A percentile compares a stretch with the other conserved stretches of the same genome.
Conservation (phyloP, 2,888 invertebrate species). For the Sepiola atlantica region DNA sequence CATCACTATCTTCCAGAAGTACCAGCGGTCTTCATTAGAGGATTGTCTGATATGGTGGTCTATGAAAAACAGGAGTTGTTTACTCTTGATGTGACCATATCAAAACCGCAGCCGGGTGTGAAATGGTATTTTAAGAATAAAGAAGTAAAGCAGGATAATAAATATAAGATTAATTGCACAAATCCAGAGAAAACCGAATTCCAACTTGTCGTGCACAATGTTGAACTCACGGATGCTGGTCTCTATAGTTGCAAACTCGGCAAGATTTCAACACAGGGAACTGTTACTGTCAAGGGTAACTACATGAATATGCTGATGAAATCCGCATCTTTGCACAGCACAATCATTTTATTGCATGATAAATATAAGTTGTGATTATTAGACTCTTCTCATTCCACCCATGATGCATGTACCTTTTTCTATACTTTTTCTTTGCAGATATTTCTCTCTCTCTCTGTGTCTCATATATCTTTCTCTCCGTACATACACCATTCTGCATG, state of each 20-base stretch:
- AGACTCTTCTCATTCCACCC: neutral
- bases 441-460: neutral
- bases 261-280: slow-evolving; percentile 48
- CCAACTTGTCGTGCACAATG: slow-evolving; percentile 45
- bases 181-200: slow-evolving; percentile 41
- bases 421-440: slow-evolving; percentile 2
- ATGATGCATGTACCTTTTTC: neutral
- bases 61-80: slow-evolving; percentile 51
- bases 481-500: neutral
- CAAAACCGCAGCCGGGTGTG: slow-evolving; percentile 48
- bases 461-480: neutral
- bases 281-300: slow-evolving; percentile 53
- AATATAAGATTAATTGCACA: slow-evolving; percentile 49
- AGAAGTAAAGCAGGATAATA: slow-evolving; percentile 47
- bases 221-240: slow-evolving; percentile 45
- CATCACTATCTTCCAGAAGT: slow-evolving; percentile 78
- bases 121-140: slow-evolving; percentile 49
- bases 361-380: neutral
- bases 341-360: slow-evolving; percentile 22
- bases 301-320: slow-evolving; percentile 24
- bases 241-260: slow-evolving; percentile 46
- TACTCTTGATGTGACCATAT: slow-evolving; percentile 49
- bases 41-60: slow-evolving; percentile 83
- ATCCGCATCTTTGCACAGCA: slow-evolving; percentile 33
- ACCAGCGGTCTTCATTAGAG: slow-evolving; percentile 90